Conservation (phyloP, 2,797 vertebrate genomes). For the Sciurus vulgaris region DNA sequence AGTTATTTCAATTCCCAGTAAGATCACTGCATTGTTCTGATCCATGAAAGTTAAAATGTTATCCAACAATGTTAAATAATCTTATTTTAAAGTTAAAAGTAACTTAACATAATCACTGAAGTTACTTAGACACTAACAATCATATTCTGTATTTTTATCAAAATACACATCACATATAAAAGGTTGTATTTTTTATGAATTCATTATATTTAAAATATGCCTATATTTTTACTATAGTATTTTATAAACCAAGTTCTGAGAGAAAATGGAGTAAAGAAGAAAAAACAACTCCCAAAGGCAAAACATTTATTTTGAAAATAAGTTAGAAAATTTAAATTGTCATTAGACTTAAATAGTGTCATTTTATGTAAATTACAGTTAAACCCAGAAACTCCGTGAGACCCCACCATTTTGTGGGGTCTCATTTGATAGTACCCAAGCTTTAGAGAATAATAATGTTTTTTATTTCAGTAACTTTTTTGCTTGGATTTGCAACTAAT, state of each 20-base stretch:
- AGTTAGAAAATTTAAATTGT: background rate
- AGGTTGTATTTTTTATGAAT: background rate
- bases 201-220: slow-evolving; percentile 12
- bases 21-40: background rate
- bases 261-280: background rate
- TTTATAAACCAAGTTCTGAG: background rate
- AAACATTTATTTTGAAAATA: slow-evolving; percentile 8
- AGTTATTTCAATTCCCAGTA: background rate
- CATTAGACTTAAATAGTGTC: background rate
- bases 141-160: background rate
- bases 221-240: background rate
- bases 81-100: slow-evolving; percentile 3
- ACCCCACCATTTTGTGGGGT: background rate
- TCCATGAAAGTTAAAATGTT: background rate
- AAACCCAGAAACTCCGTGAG: background rate
- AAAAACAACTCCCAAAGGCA: background rate
- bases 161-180: background rate
- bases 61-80: background rate
- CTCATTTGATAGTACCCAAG: background rate
- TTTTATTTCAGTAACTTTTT: background rate
- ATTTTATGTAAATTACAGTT: background rate
- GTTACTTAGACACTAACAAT: background rate
- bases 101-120: background rate
- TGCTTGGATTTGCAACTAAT: background rate
- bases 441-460: background rate